phyloP scores from a whole-genome alignment of 2,888 invertebrate genomes.

The Tipula vernalis region DNA sequence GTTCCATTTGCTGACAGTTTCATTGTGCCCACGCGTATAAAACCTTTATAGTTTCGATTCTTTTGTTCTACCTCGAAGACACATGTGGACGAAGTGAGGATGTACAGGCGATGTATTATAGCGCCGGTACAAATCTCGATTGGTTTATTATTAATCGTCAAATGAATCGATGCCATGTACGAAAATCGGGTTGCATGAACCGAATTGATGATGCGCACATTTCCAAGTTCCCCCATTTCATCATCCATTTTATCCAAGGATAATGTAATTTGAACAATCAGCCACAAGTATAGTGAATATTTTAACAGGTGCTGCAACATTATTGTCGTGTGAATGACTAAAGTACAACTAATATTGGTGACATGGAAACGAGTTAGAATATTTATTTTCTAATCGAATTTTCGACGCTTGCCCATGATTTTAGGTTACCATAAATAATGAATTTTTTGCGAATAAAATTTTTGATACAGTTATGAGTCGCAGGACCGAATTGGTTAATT shows the following conservation, averaged over 20 bases:
- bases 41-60: neutral
- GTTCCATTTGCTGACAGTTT: neutral
- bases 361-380: no score
- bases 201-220: neutral
- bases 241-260: neutral
- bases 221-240: neutral
- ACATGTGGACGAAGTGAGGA: neutral
- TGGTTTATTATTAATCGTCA: neutral
- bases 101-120: neutral
- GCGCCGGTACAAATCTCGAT: neutral
- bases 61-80: neutral
- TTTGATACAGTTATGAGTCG: no score
- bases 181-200: neutral
- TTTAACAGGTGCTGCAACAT: neutral
- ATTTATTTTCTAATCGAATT: no score
- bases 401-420: no score
- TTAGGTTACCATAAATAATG: no score
- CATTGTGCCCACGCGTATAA: neutral
- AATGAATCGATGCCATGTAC: neutral
- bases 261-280: neutral
- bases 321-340: neutral
- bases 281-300: neutral
- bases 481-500: no score
- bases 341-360: neutral
- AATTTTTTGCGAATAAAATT: no score